Percentiles rank a stretch among this genome's conserved stretches.
Conservation (phyloP, 1,140 invertebrate species). For the Alviniconcha marisindica region DNA sequence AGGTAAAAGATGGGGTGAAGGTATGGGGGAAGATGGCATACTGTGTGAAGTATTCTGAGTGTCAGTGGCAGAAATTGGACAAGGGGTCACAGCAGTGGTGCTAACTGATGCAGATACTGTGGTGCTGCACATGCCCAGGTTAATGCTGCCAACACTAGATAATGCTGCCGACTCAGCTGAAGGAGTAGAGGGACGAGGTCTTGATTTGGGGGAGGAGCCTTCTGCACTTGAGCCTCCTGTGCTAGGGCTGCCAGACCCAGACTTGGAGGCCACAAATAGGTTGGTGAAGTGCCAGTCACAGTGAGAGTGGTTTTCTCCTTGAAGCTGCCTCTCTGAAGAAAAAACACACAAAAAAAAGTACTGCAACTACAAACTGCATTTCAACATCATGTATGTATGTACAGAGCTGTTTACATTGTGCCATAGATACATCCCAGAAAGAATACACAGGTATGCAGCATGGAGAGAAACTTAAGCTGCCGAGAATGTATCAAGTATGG, state of each 20-base stretch:
- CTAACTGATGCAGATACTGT: neutral
- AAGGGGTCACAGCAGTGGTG: conserved; percentile 29
- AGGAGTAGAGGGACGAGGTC: conserved; percentile 70
- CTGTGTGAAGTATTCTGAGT: conserved; percentile 64
- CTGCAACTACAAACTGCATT: too few relatives aligned
- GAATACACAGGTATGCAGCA: too few relatives aligned
- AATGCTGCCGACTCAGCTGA: conserved; percentile 45
- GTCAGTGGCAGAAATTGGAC: conserved; percentile 54
- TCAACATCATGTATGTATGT: too few relatives aligned
- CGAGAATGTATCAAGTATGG: too few relatives aligned
- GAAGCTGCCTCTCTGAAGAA: conserved; percentile 80
- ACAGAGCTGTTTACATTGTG: too few relatives aligned
- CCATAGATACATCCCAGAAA: too few relatives aligned
- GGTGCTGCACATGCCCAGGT: neutral
- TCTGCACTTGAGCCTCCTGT: conserved; percentile 49
- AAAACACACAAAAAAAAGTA: too few relatives aligned
- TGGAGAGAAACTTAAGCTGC: too few relatives aligned
- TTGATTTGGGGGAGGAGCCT: conserved; percentile 65
- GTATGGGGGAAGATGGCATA: conserved; percentile 68
- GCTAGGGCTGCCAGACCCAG: conserved; percentile 21
- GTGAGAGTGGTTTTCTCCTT: conserved; percentile 76
- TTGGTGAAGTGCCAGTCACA: conserved; percentile 79
- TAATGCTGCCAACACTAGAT: neutral
- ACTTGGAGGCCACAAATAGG: conserved; percentile 83
- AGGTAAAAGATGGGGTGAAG: conserved; percentile 43